Evolutionary conservation across 2,888 invertebrate genomes (phyloP).

Genomic region (Lypha dubia): DNA sequence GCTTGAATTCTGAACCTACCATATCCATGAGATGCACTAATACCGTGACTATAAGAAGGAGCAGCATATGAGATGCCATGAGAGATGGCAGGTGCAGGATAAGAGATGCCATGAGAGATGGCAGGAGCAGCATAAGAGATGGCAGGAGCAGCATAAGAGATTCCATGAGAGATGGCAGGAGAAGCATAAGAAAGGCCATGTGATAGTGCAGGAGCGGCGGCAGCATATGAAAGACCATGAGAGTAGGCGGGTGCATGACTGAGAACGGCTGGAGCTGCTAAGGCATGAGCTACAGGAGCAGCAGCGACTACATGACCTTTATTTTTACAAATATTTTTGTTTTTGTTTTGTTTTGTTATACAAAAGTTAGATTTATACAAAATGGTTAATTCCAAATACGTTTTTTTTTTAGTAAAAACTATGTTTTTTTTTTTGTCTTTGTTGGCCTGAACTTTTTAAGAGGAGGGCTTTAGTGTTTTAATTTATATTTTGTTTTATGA

Average conservation of each 20-base stretch:
- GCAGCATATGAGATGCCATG: slow-evolving; percentile 70
- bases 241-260: slow-evolving; percentile 72
- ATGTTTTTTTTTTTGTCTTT: neutral
- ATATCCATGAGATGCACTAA: slow-evolving; percentile 76
- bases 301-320: slow-evolving; percentile 77
- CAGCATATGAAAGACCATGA: slow-evolving; percentile 69
- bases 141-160: slow-evolving; percentile 76
- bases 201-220: slow-evolving; percentile 67
- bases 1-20: slow-evolving; percentile 76
- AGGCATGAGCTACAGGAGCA: slow-evolving; percentile 76
- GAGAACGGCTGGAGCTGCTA: slow-evolving; percentile 73
- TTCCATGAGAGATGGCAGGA: slow-evolving; percentile 73
- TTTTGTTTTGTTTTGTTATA: slow-evolving; percentile 49
- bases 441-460: neutral
- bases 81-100: slow-evolving; percentile 72
- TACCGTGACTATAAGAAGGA: slow-evolving; percentile 62
- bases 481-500: neutral
- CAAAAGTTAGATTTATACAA: slow-evolving; percentile 66
- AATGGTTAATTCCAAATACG: slow-evolving; percentile 51
- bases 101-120: slow-evolving; percentile 65
- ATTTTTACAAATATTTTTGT: slow-evolving; percentile 48
- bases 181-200: slow-evolving; percentile 63
- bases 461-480: slow-evolving; percentile 18
- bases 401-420: slow-evolving; percentile 4
- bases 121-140: slow-evolving; percentile 70